Evolutionary conservation across 2,797 vertebrate genomes (phyloP), one percentile per base, ranked within the genome.

Genomic region (Phoxinus dragarum): DNA sequence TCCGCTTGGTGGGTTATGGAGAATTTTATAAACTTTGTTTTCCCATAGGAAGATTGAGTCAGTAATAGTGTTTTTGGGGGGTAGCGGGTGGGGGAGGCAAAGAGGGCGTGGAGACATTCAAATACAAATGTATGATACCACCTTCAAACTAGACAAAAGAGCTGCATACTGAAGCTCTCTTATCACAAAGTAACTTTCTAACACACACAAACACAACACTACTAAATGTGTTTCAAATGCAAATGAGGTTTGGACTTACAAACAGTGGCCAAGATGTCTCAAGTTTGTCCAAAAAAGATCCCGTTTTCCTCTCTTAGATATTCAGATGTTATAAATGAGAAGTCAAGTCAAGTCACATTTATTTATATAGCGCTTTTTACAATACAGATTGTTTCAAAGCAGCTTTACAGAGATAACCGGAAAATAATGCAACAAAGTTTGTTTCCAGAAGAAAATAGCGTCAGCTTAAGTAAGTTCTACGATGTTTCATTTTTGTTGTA

Each of bases 21-120:
- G 96, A 97, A 97, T 97, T 98, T 97, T 97, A 95, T 93, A 97
- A 98, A 98, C 96, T 97, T 98, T 94, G 95, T 97, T 96, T 95
- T 96, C 97, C 96, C 95, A 88, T 97, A 96, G 89, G 96, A 96
- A 95, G 93, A 95, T 94, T 94, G 91, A 92, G 93, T 93, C 96
- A 96, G 96, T 96, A 96, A 94, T 92, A 94, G 93, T 92, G 93
- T 94, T 94, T 94, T 95, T 94, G 94, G 91, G 87, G 86, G 86
- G 81, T 74, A 72, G 76, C n/a, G 80, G 82, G 78, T 78, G 78
- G 75, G 47, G 88, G 83, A 85, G 86, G 81, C 56, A 88, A 84
- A 84, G 86, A 85, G 76, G 82, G 86, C 52, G 81, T 84, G 73
- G 59, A 81, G 87, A 79, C 61, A 80, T 86, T 69, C 54, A 82